Conservation (phyloP, 1,140 invertebrate species). For the Aphidius gifuensis region DNA sequence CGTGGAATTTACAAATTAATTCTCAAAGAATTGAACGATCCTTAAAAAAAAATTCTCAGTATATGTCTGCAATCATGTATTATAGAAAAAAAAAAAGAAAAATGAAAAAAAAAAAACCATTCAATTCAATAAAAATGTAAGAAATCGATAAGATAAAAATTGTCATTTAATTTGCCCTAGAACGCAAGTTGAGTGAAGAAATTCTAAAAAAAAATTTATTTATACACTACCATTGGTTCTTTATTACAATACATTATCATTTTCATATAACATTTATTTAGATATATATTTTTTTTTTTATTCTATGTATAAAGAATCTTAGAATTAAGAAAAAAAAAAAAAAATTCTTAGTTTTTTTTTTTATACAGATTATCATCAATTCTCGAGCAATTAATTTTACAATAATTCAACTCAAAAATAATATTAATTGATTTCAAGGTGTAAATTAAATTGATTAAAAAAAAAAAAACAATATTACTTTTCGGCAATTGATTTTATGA, state of each 20-base stretch:
- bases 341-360: constrained; percentile 20
- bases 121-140: constrained; percentile 49
- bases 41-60: constrained; percentile 42
- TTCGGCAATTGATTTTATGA: too few species aligned
- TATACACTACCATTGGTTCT: constrained; percentile 18
- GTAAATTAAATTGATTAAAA: too few species aligned
- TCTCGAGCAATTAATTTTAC: too few species aligned
- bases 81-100: constrained; percentile 33
- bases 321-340: not conserved
- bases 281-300: constrained; percentile 27
- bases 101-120: constrained; percentile 32
- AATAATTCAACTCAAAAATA: too few species aligned
- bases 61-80: constrained; percentile 52
- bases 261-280: constrained; percentile 19
- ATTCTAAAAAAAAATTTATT: constrained; percentile 1
- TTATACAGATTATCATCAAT: constrained; percentile 32
- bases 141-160: constrained; percentile 30
- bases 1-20: constrained; percentile 44
- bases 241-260: constrained; percentile 25
- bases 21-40: constrained; percentile 45
- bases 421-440: too few species aligned
- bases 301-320: constrained; percentile 17
- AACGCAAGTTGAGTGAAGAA: not conserved
- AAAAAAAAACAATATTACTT: too few species aligned
- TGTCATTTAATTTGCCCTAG: not conserved